Conservation (phyloP, 2,888 invertebrate genomes). For the Acleris emargana region DNA sequence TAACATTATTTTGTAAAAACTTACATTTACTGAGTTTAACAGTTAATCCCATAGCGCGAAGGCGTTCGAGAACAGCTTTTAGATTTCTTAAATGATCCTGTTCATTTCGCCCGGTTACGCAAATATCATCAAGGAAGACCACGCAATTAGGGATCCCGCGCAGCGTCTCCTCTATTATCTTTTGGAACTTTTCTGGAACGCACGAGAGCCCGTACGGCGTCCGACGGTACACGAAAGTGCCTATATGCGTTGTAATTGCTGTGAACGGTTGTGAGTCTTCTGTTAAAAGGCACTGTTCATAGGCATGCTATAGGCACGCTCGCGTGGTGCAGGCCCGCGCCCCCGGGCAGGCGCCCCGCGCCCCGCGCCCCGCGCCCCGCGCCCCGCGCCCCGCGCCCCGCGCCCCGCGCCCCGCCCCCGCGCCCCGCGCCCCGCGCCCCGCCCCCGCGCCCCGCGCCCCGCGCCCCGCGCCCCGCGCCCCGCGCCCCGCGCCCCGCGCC, state of each 20-base stretch:
- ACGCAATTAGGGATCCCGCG: slow-evolving; percentile 36
- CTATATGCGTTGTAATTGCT: slow-evolving; percentile 39
- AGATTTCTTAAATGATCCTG: slow-evolving; percentile 24
- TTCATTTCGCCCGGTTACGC: slow-evolving; percentile 25
- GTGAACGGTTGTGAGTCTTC: slow-evolving; percentile 36
- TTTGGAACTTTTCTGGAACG: slow-evolving; percentile 43
- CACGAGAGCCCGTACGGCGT: slow-evolving; percentile 41
- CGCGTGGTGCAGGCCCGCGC: too few species aligned
- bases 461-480: too few species aligned
- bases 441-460: too few species aligned
- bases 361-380: too few species aligned
- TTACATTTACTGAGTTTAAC: slow-evolving; percentile 41
- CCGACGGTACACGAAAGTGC: slow-evolving; percentile 41
- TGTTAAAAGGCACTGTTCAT: slow-evolving; percentile 18
- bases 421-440: too few species aligned
- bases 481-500: too few species aligned
- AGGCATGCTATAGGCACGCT: too few species aligned
- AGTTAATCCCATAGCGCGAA: slow-evolving; percentile 34
- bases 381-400: too few species aligned
- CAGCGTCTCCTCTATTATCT: slow-evolving; percentile 39
- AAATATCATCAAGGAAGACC: slow-evolving; percentile 40
- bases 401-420: too few species aligned
- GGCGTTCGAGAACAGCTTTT: slow-evolving; percentile 27
- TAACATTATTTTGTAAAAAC: slow-evolving; percentile 41
- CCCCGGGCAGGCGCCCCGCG: too few species aligned